Evolutionary conservation across 23 tunicate genomes (phyloP), one percentile per base, ranked within the genome.

Genomic region (Ascidia mentula): DNA sequence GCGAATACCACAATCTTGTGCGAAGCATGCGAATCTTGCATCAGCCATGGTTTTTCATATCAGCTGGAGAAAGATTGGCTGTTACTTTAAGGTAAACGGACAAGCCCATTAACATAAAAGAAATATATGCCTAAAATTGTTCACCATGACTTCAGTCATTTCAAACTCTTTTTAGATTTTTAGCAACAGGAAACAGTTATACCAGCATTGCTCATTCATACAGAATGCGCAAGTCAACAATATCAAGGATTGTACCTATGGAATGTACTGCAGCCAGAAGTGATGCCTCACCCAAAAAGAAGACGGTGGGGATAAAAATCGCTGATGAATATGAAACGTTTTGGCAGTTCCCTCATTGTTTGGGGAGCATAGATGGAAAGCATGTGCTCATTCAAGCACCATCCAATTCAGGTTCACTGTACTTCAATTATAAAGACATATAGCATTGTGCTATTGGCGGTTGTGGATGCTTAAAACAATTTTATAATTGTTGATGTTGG

Each of bases 281-380:
- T 69, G 70, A 60, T 3, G 60, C 35, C 30, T 18, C 80, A 75
- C 76, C 45, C 30, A 80, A 80, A 6, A 45, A 38, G 32, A 42
- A 31, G 8, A 71, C 35, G 8, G 33, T 15, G 31, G 77, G 89
- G 89, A 40, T 32, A 53, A 71, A 42, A 36, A 78, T 69, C 33
- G 78, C 83, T 9, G 17, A 18, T 3, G 89, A 78, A 17, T 85
- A 79, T 72, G 33, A 70, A 2, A 13, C 40, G 3, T 30, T 30
- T 15, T 85, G 89, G 89, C 80, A 80, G 45, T 86, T 86, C 74
- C 90, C 90, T 4, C 34, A 73, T 32, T 86, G 85, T 60, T 36
- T 59, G 32, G 90, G 90, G 17, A 40, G 69, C 59, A 73, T 86
- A 17, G 90, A 80, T 36, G 85, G 90, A n/a, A 86, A 80, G 34